Evolutionary conservation across 1,140 invertebrate genomes (phyloP), one percentile per base, ranked within the genome.

Genomic region (Drosophila dunni): DNA sequence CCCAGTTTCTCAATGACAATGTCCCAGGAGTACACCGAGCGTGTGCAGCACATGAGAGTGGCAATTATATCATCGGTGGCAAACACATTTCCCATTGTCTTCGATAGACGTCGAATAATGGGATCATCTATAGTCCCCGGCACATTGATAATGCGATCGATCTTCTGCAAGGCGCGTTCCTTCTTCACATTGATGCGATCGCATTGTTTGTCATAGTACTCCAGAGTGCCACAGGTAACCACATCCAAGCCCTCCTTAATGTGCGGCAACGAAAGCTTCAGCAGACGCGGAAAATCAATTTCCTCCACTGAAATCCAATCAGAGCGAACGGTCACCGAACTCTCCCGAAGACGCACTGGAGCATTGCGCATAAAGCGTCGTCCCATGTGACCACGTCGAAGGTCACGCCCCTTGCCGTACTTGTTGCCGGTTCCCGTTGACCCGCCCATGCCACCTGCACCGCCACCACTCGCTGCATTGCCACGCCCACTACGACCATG

Each of bases 21-120:
- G 93, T 99, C 99, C 99, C 99, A 99, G 4, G 98, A 99, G 91
- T 99, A 99, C 78, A 98, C 98, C 24, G 98, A 99, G 24, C 99
- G 95, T 1, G 98, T 98, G 92, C 97, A 97, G 92, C 98, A 99
- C 99, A 99, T 99, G 57, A 99, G 96, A 3, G 98, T 99, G 5
- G 99, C 98, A 78, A 99, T 93, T 86, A 99, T 99, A 38, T 98
- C 96, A 93, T 99, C 99, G 8, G 99, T 99, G 2, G 98, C 98
- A 93, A 98, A 99, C 5, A 99, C 98, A 90, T 98, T 99, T 60
- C 98, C 99, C 67, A 96, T 96, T 3, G 95, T 97, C 93, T 98
- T 98, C 0, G 97, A 97, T 5, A 99, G 93, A 91, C 98, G 96
- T 88, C 98, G 95, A 88, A 99, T 99, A 33, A 99, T 95, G 0